Evolutionary conservation across 2,797 vertebrate species (phyloP).

Genomic region (Anguilla pacifica): DNA sequence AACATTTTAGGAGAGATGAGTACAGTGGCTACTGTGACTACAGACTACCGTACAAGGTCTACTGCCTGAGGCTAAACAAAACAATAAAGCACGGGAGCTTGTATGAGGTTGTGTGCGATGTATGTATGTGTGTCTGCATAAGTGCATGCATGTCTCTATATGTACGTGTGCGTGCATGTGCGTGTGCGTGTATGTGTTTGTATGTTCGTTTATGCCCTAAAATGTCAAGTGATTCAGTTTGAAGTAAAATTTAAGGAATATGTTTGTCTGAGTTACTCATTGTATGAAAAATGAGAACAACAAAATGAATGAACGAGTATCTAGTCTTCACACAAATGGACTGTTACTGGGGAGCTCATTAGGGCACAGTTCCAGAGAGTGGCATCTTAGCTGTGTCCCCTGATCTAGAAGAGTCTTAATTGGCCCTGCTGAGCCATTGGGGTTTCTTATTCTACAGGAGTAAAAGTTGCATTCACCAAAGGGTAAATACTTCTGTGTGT

Average conservation of each 20-base stretch:
- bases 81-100: no score
- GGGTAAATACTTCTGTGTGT: background rate
- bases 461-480: background rate
- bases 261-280: background rate
- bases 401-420: background rate
- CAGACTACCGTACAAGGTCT: no score
- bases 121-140: no score
- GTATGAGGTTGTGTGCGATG: background rate
- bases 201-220: background rate
- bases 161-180: background rate
- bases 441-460: background rate
- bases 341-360: background rate
- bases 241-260: background rate
- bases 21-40: no score
- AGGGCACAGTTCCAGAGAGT: background rate
- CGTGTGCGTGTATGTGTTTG: conserved; percentile 2
- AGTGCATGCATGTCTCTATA: no score
- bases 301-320: no score
- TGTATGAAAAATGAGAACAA: background rate
- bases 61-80: no score
- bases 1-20: no score
- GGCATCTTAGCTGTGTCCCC: background rate
- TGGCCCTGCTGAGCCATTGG: background rate
- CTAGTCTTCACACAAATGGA: background rate
- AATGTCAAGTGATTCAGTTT: background rate